Evolutionary conservation across 2,797 vertebrate species (phyloP).

Genomic region (Chlorospingus semifuscus): DNA sequence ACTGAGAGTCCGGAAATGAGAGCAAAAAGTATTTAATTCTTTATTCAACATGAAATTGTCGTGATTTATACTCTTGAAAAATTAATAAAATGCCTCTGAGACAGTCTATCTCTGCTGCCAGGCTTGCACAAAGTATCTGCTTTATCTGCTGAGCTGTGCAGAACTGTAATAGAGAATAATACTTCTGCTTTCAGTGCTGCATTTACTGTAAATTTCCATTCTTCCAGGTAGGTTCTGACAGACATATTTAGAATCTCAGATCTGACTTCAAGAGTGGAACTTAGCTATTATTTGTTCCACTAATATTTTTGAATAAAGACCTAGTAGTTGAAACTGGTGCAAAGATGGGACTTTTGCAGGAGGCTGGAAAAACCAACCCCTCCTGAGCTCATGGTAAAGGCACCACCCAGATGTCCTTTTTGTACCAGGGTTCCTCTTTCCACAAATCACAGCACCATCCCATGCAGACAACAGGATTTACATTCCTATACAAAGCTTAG

Average conservation of each 20-base stretch:
- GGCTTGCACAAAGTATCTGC: not conserved
- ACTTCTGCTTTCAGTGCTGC: not conserved
- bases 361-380: not conserved
- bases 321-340: not conserved
- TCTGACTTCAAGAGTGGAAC: not conserved
- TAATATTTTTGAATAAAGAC: not conserved
- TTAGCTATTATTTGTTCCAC: not conserved
- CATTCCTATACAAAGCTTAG: not conserved
- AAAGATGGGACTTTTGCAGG: not conserved
- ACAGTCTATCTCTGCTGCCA: not conserved
- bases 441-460: not conserved
- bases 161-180: not conserved
- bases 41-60: slow-evolving; percentile 27
- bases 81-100: slow-evolving; percentile 36
- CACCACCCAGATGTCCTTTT: not conserved
- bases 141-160: slow-evolving; percentile 25
- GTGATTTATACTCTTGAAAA: slow-evolving; percentile 36
- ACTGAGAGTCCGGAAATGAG: not conserved
- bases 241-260: not conserved
- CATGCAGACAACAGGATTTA: not conserved
- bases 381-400: not conserved
- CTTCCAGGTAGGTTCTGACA: slow-evolving; percentile 10
- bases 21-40: slow-evolving; percentile 15
- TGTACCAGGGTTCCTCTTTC: not conserved
- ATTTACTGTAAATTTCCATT: slow-evolving; percentile 31